A percentile compares a stretch with the other conserved stretches of the same genome.
Conservation (phyloP, 1,140 invertebrate species). For the Armadillidium nasatum region DNA sequence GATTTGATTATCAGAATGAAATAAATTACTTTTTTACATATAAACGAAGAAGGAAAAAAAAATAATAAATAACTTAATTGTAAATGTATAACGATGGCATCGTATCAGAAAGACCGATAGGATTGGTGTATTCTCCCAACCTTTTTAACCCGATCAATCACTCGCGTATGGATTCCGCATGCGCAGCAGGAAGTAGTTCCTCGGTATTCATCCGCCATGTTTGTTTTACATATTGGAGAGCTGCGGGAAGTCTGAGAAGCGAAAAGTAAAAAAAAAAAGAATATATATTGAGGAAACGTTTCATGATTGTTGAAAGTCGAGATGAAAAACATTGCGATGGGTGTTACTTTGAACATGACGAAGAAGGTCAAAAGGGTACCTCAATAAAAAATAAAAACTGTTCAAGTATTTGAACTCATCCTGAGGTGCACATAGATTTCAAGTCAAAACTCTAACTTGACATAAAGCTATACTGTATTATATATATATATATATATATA, state of each 20-base stretch:
- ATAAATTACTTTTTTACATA: no score
- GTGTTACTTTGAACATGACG: slow-evolving; percentile 2
- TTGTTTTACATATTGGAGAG: slow-evolving; percentile 6
- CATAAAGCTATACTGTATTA: not conserved
- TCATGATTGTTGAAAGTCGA: not conserved
- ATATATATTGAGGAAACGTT: not conserved
- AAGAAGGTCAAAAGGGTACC: not conserved
- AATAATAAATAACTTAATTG: no score
- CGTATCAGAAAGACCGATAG: not conserved
- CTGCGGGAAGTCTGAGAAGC: not conserved
- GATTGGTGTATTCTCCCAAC: not conserved
- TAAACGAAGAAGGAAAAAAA: no score
- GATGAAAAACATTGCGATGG: not conserved
- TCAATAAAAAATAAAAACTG: no score
- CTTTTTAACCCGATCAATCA: not conserved
- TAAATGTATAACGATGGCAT: no score
- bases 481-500: slow-evolving; percentile 14
- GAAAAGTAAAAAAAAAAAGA: not conserved
- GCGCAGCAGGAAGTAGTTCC: slow-evolving; percentile 10
- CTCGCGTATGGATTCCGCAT: not conserved
- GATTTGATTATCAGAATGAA: no score
- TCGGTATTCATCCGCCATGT: not conserved
- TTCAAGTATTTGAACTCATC: not conserved
- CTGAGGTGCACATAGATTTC: no score
- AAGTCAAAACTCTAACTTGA: no score